Evolutionary conservation across 2,797 vertebrate species (phyloP), one percentile per base, ranked within the genome.

Genomic region (Poeciliopsis turneri): DNA sequence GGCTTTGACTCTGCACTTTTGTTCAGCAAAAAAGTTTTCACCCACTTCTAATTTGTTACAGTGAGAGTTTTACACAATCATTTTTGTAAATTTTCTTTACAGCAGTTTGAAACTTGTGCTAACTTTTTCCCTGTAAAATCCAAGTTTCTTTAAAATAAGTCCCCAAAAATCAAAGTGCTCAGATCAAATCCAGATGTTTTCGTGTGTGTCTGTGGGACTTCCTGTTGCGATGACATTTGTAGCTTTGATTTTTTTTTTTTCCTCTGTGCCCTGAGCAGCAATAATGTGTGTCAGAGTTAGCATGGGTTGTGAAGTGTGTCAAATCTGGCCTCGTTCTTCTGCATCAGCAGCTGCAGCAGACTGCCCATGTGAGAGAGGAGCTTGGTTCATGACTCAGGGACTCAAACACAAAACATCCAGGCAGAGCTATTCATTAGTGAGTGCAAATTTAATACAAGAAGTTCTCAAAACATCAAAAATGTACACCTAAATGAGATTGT

Each of bases 291-390:
- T 88, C 87, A 82, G 90, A 78, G 90, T 85, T 86, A 90, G 86
- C 88, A 72, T 84, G 90, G 87, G 82, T 90, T 92, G 81, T 95
- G 92, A 92, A 95, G 94, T 95, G 94, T 95, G 92, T 92, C 89
- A 94, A 94, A 95, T 95, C 90, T 95, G 95, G 80, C 94, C 95
- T 94, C 95, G 88, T 96, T 96, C 92, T 95, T 93, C 90, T 92
- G 93, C 81, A 84, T 90, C 93, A 92, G 93, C 93, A 94, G 93
- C 89, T 89, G 77, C 78, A 66, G 87, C 92, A 93, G 89, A 92
- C 92, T 90, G 87, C 30, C 72, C 77, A 87, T 74, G 74, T 86
- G 90, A 88, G 88, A 94, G 89, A 91, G 91, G 85, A 85, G 83
- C 90, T 83, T n/a, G 13, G 76, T 78, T 87, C 87, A 89, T 92